phyloP scores from a whole-genome alignment of 2,113 vertebrate genomes.

The Etia nguti region DNA sequence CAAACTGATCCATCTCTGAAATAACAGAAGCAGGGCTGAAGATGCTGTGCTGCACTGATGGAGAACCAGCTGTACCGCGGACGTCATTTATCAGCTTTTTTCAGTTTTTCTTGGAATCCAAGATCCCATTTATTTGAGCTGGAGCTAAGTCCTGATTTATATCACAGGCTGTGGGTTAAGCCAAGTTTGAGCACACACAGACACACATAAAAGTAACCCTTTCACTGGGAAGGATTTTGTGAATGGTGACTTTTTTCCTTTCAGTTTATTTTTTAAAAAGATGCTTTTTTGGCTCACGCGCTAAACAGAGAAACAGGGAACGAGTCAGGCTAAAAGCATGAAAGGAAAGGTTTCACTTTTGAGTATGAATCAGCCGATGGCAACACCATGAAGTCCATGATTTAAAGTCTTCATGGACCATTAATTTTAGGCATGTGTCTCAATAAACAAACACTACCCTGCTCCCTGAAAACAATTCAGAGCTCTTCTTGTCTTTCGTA shows the following conservation, averaged over 20 bases:
- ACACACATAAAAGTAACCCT: background rate
- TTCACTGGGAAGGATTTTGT: background rate
- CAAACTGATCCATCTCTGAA: background rate
- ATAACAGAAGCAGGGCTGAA: background rate
- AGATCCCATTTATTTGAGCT: conserved; percentile 3
- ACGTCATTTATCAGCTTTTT: conserved; percentile 11
- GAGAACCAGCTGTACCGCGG: background rate
- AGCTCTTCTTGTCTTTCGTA: background rate
- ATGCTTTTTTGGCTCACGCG: background rate
- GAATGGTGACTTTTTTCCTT: background rate
- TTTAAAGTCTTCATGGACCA: conserved; percentile 8
- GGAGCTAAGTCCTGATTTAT: conserved; percentile 2
- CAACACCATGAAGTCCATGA: background rate
- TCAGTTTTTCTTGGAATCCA: background rate
- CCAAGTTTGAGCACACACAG: background rate
- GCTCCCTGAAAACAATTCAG: background rate
- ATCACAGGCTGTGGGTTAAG: background rate
- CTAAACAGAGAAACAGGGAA: background rate
- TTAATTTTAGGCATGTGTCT: conserved; percentile 1
- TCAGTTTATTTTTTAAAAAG: background rate
- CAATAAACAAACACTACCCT: conserved; percentile 14
- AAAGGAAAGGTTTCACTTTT: conserved; percentile 10
- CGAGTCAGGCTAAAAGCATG: background rate
- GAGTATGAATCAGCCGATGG: background rate
- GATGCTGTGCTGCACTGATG: background rate